Base-by-base conservation (phyloP, 1,140 invertebrate genomes). In the Polypedilum vanderplanki region DNA sequence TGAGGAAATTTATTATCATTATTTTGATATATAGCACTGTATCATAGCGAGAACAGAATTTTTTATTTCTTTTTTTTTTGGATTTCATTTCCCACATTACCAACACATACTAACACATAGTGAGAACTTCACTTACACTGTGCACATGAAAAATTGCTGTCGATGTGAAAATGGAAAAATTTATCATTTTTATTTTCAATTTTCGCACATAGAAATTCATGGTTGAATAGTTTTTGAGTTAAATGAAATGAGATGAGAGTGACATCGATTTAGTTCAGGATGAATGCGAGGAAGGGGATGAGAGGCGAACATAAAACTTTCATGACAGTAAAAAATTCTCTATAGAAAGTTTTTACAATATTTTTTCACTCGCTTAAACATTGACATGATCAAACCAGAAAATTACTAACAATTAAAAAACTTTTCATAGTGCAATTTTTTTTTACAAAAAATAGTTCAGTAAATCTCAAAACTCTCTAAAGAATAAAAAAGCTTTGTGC, bases 181-280 rank as follows among this genome's bases (percentile, higher is more conserved):
- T 70, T 70, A 70, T 70, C 65, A 70, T 70, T 70, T 70, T 70
- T 70, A 70, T 70, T 70, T 70, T 70, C 65, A 70, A 70, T 70
- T 70, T 70, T 18, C 65, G 65, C 17, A 22, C 17, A 70, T 70
- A 70, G 17, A 70, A 33, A 70, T 70, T 70, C 18, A 70, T 70
- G 65, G 65, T 22, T 70, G 65, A 70, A 70, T 70, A 70, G 65
- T 70, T 70, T 70, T 70, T 18, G 65, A 70, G 65, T 70, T 70
- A 20, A 70, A 70, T 70, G 65, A 70, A 70, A 70, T 70, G 65
- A 70, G 12, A 57, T 57, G 12, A 57, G 46, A 57, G 20, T 20
- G 65, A 70, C 65, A 70, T 70, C 46, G n/a, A 57, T 15, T 15
- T 57, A n/a, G n/a, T 57, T 57, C 46, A n/a, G 46, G 46, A 57